These are phyloP conservation scores for Stenolophus ochropezus DNA, from an alignment of 2,888 invertebrate species.

Conservation along the genomic window DNA sequence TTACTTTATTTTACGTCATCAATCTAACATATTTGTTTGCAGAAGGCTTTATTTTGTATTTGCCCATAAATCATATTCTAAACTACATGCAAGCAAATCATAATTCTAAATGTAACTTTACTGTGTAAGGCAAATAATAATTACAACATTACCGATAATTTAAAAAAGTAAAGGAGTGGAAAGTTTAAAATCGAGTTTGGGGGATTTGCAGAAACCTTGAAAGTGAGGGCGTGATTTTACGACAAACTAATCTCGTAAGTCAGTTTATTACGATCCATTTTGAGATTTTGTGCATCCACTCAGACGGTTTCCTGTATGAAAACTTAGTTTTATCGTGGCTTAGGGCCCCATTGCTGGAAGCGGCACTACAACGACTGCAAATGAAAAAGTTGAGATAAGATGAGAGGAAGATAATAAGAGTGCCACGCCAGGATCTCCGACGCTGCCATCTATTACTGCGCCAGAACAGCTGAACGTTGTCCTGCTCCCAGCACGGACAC, in stretches of 20 bases:
- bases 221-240: constrained; percentile 32
- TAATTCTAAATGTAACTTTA: neutral
- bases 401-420: constrained; percentile 52
- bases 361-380: constrained; percentile 49
- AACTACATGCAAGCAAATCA: neutral
- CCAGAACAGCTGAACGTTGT: neutral
- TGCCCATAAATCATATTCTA: neutral
- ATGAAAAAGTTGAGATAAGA: constrained; percentile 57
- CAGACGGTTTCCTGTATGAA: constrained; percentile 49
- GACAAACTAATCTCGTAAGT: constrained; percentile 48
- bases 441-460: neutral
- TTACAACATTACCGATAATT: too few relatives aligned
- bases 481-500: neutral
- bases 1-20: constrained; percentile 11
- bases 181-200: too few relatives aligned
- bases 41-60: neutral
- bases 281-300: constrained; percentile 50
- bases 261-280: constrained; percentile 52
- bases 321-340: constrained; percentile 58
- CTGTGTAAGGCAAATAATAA: too few relatives aligned
- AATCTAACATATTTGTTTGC: neutral
- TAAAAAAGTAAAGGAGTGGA: too few relatives aligned
- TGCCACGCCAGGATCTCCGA: neutral
- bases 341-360: constrained; percentile 47
- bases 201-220: neutral